Evolutionary conservation across 2,888 invertebrate species (phyloP), one percentile per base, ranked within the genome.

Genomic region (Eubasilissa splendida): DNA sequence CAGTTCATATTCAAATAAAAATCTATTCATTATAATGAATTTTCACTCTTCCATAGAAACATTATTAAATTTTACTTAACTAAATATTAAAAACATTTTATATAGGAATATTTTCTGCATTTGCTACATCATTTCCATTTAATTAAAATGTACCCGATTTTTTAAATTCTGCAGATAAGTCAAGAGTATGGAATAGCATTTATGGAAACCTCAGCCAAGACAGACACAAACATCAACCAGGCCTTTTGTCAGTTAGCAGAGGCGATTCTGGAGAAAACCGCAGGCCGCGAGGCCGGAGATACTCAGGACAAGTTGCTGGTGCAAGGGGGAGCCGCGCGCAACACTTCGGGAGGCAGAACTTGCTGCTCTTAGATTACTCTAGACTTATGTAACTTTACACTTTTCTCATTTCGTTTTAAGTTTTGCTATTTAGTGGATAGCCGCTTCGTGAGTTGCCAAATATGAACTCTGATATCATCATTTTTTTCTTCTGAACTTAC

Each of bases 141-240:
- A 42, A 5, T 42, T 42, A 42, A 42, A 42, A 42, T 2, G 42
- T 42, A 42, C 42, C 4, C 2, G 7, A 42, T 54, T 71, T 14
- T 42, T 60, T 59, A 42, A 50, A 33, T 52, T 76, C 74, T 77
- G 42, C 89, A 98, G 97, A 98, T 99, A 91, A 98, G 97, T 63
- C 93, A 96, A 86, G 98, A 99, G 91, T 98, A 99, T 90, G 93
- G 96, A 86, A 97, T 99, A 88, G 93, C 97, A 85, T 99, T 99
- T 91, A 96, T 98, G 95, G 99, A 99, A 92, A 99, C 99, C 80
- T 98, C 98, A 84, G 99, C 99, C 83, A 99, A 99, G 91, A 95
- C 97, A 80, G 97, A 98, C 90, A 96, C 97, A 86, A 99, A 99
- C 91, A 98, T 99, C 87, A 98, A 98, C 87, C 94, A 95, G 87